Evolutionary conservation across 35 echinoderm and acorn worm genomes (phyloP), one percentile per base, ranked within the genome.

Genomic region (Diadema setosum): DNA sequence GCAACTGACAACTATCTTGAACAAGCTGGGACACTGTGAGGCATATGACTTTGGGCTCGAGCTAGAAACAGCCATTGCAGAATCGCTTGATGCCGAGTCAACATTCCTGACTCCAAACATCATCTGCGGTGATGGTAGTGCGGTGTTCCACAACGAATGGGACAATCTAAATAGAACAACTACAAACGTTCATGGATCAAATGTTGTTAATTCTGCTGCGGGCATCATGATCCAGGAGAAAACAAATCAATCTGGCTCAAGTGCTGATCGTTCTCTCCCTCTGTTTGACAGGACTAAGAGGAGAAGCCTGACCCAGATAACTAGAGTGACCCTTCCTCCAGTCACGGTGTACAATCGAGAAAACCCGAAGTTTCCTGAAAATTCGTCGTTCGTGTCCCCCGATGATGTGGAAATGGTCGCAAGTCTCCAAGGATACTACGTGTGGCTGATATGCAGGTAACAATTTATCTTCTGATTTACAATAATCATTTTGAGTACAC

Each of bases 151-250:
- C 43, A 78, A 58, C 17, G 93, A 95, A 24, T 90, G 90, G 86
- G 82, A 94, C 25, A 87, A 94, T 56, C 91, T 94, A 58, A 88
- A 94, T 46, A 16, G 82, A 26, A 61, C 39, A 16, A 56, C 70
- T 0, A 87, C 12, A 16, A 82, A 42, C 5, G 2, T 90, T 2
- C 43, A 39, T 29, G 88, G 69, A 46, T 35, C 46, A 40, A 75
- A 70, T 16, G 90, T 84, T 35, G 45, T 94, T 9, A 87, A 94
- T 83, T 48, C 69, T 52, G 70, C 87, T 23, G 82, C 86, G 34
- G 93, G 93, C 16, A 94, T 94, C 4, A 90, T 94, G 87, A 26
- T 94, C 32, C 93, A 94, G 58, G 88, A 94, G 14, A 65, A 56
- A 9, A 16, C 9, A 6, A 32, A 33, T 83, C 5, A 55, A 5